phyloP scores from a whole-genome alignment of 2,113 vertebrate species.

The Sebastes schlegelii region DNA sequence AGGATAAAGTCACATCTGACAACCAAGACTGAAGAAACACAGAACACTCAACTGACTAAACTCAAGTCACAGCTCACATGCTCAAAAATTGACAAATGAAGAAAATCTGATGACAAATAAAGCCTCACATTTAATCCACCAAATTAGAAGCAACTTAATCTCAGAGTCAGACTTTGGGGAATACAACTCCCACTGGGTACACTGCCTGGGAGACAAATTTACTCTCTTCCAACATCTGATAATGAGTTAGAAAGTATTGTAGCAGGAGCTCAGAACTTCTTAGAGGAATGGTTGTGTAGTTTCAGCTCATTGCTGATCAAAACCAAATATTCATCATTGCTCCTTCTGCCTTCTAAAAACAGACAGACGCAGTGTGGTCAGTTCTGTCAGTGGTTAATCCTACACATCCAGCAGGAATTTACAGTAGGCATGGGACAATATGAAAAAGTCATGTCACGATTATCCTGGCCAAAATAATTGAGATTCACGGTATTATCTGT shows the following conservation, averaged over 20 bases:
- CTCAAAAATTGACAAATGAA: too few species aligned
- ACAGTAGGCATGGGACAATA: too few species aligned
- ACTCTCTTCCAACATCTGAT: not conserved
- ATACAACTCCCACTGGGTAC: too few species aligned
- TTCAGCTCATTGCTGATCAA: conserved; percentile 75
- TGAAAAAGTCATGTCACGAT: too few species aligned
- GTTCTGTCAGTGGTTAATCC: not conserved
- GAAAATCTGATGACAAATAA: too few species aligned
- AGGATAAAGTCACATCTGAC: not conserved
- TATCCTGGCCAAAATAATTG: too few species aligned
- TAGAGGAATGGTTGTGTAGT: conserved; percentile 70
- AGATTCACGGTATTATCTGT: too few species aligned
- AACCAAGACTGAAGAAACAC: too few species aligned
- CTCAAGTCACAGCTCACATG: not conserved
- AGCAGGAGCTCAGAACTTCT: conserved; percentile 80
- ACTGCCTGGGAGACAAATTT: too few species aligned
- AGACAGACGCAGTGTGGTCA: accelerated
- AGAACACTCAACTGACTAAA: not conserved
- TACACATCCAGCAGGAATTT: not conserved
- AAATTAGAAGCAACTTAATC: too few species aligned
- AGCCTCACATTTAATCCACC: too few species aligned
- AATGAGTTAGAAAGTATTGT: not conserved
- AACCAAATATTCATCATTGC: conserved; percentile 69
- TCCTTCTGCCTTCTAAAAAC: not conserved
- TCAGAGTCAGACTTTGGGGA: not conserved